These are phyloP conservation scores for Bursaphelenchus okinawaensis DNA, from an alignment of 2,888 invertebrate species.

Conservation along the genomic window DNA sequence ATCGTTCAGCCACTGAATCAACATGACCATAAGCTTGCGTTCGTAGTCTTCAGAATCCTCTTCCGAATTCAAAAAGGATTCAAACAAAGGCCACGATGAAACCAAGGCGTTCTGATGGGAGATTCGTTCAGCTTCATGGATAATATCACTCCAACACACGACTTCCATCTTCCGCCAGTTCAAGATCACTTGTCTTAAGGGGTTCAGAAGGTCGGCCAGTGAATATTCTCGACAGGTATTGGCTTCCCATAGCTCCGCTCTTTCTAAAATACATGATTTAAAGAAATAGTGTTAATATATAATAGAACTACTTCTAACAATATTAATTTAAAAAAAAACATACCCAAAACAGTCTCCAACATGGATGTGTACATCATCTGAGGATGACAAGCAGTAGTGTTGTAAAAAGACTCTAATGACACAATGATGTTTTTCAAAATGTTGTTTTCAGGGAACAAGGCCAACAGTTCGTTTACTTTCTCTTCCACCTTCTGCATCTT, in stretches of 20 bases:
- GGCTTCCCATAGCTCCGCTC: conserved; percentile 54
- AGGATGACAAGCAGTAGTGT: conserved; percentile 66
- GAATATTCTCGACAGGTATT: conserved; percentile 65
- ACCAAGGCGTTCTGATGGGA: conserved; percentile 38
- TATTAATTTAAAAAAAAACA: conserved; percentile 56
- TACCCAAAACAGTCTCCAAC: conserved; percentile 78
- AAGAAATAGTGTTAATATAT: not conserved
- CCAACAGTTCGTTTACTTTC: conserved; percentile 4
- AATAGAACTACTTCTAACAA: too few relatives aligned
- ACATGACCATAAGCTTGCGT: conserved; percentile 41
- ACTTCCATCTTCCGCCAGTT: conserved; percentile 72
- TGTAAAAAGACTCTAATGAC: conserved; percentile 35
- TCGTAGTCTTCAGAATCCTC: conserved; percentile 5
- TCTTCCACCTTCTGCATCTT: conserved; percentile 12
- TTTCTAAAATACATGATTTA: conserved; percentile 28
- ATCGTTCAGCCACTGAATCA: conserved; percentile 66
- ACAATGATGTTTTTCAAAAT: conserved; percentile 35
- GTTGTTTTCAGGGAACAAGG: conserved; percentile 36
- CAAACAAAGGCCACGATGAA: conserved; percentile 47
- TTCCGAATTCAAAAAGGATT: conserved; percentile 30
- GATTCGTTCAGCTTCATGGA: conserved; percentile 36
- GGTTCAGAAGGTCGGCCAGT: conserved; percentile 68
- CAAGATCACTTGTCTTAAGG: conserved; percentile 75
- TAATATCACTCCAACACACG: conserved; percentile 41
- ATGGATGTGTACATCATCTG: conserved; percentile 82